A percentile compares a stretch with the other conserved stretches of the same genome.
phyloP scores from a whole-genome alignment of 2,113 vertebrate genomes.

The Leptobrachium leishanense region DNA sequence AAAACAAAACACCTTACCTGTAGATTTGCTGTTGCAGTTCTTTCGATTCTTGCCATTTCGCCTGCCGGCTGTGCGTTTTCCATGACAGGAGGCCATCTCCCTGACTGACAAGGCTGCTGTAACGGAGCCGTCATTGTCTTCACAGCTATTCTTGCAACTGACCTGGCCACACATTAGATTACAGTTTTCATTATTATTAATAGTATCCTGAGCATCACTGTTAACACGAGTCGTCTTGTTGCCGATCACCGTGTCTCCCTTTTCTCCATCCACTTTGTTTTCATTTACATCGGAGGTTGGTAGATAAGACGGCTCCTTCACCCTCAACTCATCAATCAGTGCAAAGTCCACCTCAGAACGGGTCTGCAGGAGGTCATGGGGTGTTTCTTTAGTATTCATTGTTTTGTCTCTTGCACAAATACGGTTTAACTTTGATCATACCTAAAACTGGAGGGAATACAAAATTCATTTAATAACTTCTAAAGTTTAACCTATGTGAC shows the following conservation, averaged over 20 bases:
- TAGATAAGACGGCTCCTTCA: slow-evolving; percentile 53
- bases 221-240: slow-evolving; percentile 54
- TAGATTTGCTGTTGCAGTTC: slow-evolving; percentile 54
- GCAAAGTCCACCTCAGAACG: slow-evolving; percentile 59
- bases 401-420: slow-evolving; percentile 62
- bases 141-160: slow-evolving; percentile 43
- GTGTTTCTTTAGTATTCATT: slow-evolving; percentile 71
- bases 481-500: no score
- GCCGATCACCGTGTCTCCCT: slow-evolving; percentile 52
- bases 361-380: slow-evolving; percentile 59
- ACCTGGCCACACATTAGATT: slow-evolving; percentile 51
- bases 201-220: slow-evolving; percentile 67
- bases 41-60: slow-evolving; percentile 60
- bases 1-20: slow-evolving; percentile 53
- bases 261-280: slow-evolving; percentile 63
- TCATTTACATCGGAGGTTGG: slow-evolving; percentile 74
- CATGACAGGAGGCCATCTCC: slow-evolving; percentile 51
- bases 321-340: slow-evolving; percentile 52
- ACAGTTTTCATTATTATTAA: slow-evolving; percentile 75
- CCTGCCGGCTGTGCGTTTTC: slow-evolving; percentile 56
- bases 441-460: slow-evolving; percentile 56
- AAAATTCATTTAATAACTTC: not conserved
- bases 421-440: slow-evolving; percentile 57
- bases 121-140: slow-evolving; percentile 48
- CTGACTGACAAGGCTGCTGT: slow-evolving; percentile 53